These are phyloP conservation scores for Ginglymostoma cirratum DNA, from an alignment of 2,113 vertebrate species.

Conservation along the genomic window DNA sequence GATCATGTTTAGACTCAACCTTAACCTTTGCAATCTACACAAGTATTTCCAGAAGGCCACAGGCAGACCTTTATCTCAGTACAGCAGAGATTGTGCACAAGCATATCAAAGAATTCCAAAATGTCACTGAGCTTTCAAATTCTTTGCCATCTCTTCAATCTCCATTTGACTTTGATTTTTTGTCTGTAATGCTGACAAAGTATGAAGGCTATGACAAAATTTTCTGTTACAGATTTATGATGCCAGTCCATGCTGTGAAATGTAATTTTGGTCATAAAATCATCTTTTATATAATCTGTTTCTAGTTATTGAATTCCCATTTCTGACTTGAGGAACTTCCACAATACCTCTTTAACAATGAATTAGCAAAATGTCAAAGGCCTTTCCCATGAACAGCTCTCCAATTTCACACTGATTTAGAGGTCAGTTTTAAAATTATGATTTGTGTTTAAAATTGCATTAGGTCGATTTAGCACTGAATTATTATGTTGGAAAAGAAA, in stretches of 20 bases:
- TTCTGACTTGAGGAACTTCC: constrained; percentile 9
- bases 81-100: constrained; percentile 4
- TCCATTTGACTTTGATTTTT: constrained; percentile 24
- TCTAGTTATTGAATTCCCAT: background rate
- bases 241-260: background rate
- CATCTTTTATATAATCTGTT: background rate
- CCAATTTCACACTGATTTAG: background rate
- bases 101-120: constrained; percentile 23
- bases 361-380: background rate
- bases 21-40: constrained; percentile 2
- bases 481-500: background rate
- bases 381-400: background rate
- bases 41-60: background rate
- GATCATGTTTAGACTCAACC: background rate
- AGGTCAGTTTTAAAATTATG: background rate
- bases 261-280: constrained; percentile 1
- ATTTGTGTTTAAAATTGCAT: background rate
- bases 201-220: background rate
- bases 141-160: background rate
- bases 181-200: background rate
- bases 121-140: constrained; percentile 24
- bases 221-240: background rate
- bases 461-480: background rate
- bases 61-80: constrained; percentile 15
- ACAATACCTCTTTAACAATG: background rate